Evolutionary conservation across 2,888 invertebrate species (phyloP).

Genomic region (Sphecodes monilicornis): DNA sequence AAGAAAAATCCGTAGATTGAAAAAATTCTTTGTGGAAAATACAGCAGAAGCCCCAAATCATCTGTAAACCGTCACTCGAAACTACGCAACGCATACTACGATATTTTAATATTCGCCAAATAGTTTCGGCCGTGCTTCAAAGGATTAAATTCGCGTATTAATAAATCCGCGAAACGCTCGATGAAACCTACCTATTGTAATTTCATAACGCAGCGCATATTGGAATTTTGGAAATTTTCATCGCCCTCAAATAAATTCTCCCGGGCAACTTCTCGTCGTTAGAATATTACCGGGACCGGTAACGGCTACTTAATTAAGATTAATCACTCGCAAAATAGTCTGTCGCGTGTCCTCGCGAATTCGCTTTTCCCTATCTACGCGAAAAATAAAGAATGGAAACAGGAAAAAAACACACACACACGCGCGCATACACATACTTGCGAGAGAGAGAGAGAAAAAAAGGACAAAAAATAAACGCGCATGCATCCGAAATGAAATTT

Average conservation of each 20-base stretch:
- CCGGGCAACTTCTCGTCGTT: slow-evolving; percentile 28
- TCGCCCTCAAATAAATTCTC: slow-evolving; percentile 38
- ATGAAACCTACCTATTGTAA: slow-evolving; percentile 41
- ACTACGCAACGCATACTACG: slow-evolving; percentile 22
- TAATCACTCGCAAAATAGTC: slow-evolving; percentile 24
- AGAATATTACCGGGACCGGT: slow-evolving; percentile 45
- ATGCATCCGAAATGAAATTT: slow-evolving; percentile 43
- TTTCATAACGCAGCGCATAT: slow-evolving; percentile 18
- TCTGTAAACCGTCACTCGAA: slow-evolving; percentile 15
- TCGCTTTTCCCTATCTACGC: background rate
- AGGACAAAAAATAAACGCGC: background rate
- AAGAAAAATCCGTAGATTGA: background rate
- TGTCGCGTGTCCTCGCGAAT: background rate
- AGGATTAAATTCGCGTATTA: slow-evolving; percentile 60
- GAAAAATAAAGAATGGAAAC: background rate
- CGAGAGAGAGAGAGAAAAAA: background rate
- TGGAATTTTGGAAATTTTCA: slow-evolving; percentile 44
- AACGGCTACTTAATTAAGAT: slow-evolving; percentile 51
- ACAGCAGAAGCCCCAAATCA: slow-evolving; percentile 26
- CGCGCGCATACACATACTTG: background rate
- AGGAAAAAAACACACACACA: slow-evolving; percentile 8
- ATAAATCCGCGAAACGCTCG: slow-evolving; percentile 54
- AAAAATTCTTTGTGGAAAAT: slow-evolving; percentile 27
- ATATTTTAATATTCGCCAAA: slow-evolving; percentile 57
- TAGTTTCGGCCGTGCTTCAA: slow-evolving; percentile 55